Conservation (phyloP, 2,797 vertebrate species). For the Karalla daura region DNA sequence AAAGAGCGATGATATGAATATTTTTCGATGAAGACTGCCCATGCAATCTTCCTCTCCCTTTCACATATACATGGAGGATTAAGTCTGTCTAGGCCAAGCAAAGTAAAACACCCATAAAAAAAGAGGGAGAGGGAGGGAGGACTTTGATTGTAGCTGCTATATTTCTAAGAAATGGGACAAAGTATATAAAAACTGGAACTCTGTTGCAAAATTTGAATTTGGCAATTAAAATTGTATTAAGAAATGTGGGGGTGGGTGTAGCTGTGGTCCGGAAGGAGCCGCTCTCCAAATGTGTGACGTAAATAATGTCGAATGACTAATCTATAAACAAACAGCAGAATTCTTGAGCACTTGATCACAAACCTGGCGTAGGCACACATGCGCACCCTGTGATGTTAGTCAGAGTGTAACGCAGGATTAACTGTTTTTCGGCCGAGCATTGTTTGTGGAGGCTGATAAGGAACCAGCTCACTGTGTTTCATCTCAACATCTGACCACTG, state of each 20-base stretch:
- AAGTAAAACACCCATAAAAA: background rate
- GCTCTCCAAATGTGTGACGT: slow-evolving; percentile 17
- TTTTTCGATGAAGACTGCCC: slow-evolving; percentile 2
- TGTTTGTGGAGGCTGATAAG: slow-evolving; percentile 71
- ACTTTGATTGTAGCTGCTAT: too few species aligned
- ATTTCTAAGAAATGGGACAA: too few species aligned
- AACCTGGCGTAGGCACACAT: slow-evolving; percentile 17
- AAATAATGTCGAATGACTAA: slow-evolving; percentile 33
- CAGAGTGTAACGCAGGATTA: slow-evolving; percentile 53
- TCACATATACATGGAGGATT: too few species aligned
- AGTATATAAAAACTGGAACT: too few species aligned
- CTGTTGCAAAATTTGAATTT: too few species aligned
- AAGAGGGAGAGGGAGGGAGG: too few species aligned
- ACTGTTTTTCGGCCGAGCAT: slow-evolving; percentile 40
- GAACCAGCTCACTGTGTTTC: slow-evolving; percentile 40
- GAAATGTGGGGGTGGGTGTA: background rate
- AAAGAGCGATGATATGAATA: slow-evolving; percentile 5
- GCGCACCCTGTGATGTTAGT: slow-evolving; percentile 49
- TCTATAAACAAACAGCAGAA: slow-evolving; percentile 41
- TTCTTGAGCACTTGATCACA: slow-evolving; percentile 29
- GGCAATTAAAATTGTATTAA: too few species aligned
- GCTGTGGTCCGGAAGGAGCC: slow-evolving; percentile 5
- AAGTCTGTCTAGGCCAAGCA: background rate
- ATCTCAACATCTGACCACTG: slow-evolving; percentile 49
- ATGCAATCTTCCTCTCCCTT: too few species aligned